These are phyloP conservation scores for Baccha elongata DNA, from an alignment of 2,888 invertebrate genomes.

Conservation along the genomic window DNA sequence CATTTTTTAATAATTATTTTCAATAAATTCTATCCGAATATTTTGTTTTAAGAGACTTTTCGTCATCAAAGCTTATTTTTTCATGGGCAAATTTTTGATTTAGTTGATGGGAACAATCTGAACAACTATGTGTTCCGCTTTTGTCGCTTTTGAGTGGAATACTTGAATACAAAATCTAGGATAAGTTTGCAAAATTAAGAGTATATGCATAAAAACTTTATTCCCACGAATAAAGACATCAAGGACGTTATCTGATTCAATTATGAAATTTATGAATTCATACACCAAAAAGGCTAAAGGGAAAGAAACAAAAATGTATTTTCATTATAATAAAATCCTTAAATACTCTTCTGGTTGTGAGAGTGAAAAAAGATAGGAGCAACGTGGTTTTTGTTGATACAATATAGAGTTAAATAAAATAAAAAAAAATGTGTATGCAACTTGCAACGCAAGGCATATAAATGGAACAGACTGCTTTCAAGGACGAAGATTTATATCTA, in stretches of 20 bases:
- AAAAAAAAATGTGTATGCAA: conserved; percentile 14
- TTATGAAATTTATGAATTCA: conserved; percentile 68
- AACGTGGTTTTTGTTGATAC: background rate
- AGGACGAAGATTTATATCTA: conserved; percentile 30
- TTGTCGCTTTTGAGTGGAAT: conserved; percentile 44
- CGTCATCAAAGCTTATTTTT: background rate
- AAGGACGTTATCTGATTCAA: conserved; percentile 63
- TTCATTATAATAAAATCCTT: conserved; percentile 40
- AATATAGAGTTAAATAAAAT: background rate
- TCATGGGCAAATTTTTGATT: background rate
- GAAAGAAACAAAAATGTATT: conserved; percentile 49
- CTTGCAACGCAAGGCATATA: conserved; percentile 4
- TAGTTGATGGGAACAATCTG: conserved; percentile 8
- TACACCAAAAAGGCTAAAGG: conserved; percentile 42
- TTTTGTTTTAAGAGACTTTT: background rate
- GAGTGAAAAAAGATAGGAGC: conserved; percentile 4
- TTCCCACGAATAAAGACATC: conserved; percentile 26
- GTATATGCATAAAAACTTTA: background rate
- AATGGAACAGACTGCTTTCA: conserved; percentile 30
- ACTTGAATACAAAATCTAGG: conserved; percentile 50
- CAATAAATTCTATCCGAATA: too few relatives aligned
- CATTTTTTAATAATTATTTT: too few relatives aligned
- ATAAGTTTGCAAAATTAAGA: conserved; percentile 29
- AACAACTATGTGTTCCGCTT: conserved; percentile 16
- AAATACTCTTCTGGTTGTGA: conserved; percentile 15